Evolutionary conservation across 2,797 vertebrate species (phyloP), one percentile per base, ranked within the genome.

Genomic region (Apogon talboti): DNA sequence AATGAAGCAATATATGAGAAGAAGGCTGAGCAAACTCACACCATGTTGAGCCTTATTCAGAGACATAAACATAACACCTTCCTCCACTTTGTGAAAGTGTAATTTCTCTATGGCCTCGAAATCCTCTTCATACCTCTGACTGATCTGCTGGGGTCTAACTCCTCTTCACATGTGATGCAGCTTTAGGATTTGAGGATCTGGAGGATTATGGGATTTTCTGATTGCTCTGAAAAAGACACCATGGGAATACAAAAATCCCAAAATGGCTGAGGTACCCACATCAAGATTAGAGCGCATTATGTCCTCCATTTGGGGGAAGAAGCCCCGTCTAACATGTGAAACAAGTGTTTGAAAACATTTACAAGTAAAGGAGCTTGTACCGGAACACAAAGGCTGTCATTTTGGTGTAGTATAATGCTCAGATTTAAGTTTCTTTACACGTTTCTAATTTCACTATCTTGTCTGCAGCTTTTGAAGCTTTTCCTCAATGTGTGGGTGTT

Each of bases 171-270:
- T 78, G 74, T 55, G 60, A 62, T 61, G 69, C 69, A 67, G 78
- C 51, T 89, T 88, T 72, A 43, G 88, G 85, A 85, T 89, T 90
- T 78, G 54, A 65, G 85, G 85, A 88, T 90, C 69, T 66, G 71
- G 33, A 40, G 89, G 89, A 91, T 93, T 92, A 91, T 70, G 75
- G 87, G 92, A 91, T 92, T 93, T 89, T 84, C 68, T 68, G 81
- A 89, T 82, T 63, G 67, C 82, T 63, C 70, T 84, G 90, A 85
- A 88, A 89, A 90, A 84, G 77, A 86, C 82, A 83, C 84, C 80
- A 60, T 45, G 73, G 87, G 87, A 35, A 91, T 75, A 83, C 64
- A 87, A 78, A 35, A 78, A 89, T 89, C 86, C 83, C 71, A 82
- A 92, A 90, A 89, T 75, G 86, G 81, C 81, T 81, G 74, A 83